Conservation (phyloP, 2,888 invertebrate genomes). For the Mythimna loreyi region DNA sequence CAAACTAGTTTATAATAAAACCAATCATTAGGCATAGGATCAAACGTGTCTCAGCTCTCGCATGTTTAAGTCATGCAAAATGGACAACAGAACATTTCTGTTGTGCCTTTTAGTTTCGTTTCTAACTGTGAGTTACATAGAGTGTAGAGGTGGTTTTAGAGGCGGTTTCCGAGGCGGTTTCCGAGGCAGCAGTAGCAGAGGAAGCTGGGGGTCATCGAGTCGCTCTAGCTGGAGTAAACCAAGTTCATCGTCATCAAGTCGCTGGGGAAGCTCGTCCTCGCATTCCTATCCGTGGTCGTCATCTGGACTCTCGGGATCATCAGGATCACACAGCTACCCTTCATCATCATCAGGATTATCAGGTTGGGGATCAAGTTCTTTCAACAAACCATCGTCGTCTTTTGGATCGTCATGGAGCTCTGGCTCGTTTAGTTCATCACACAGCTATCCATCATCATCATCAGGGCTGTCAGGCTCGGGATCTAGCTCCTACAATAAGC, state of each 20-base stretch:
- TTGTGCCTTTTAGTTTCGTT: conserved; percentile 79
- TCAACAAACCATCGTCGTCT: conserved; percentile 24
- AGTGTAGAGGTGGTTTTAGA: conserved; percentile 69
- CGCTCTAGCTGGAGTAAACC: conserved; percentile 21
- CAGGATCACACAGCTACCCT: conserved; percentile 40
- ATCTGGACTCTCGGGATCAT: conserved; percentile 28
- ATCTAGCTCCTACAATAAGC: conserved; percentile 20
- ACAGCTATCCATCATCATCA: conserved; percentile 25
- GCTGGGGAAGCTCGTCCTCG: conserved; percentile 46
- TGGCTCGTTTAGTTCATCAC: no score
- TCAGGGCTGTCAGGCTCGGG: conserved; percentile 30
- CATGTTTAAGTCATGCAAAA: conserved; percentile 66
- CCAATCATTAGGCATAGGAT: conserved; percentile 56
- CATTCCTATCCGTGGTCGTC: conserved; percentile 47
- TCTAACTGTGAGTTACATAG: conserved; percentile 69
- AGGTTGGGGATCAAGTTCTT: conserved; percentile 15
- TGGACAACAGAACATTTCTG: conserved; percentile 80
- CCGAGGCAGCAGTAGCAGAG: conserved; percentile 57
- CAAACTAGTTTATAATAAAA: conserved; percentile 65
- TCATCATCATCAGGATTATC: conserved; percentile 43
- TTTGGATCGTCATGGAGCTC: conserved; percentile 9
- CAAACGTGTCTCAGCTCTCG: conserved; percentile 65
- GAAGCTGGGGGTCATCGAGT: conserved; percentile 61
- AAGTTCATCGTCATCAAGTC: conserved; percentile 47
- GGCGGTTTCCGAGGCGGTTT: no score